These are phyloP conservation scores for Darevskia nairensis DNA, from an alignment of 2,797 vertebrate species.

Conservation along the genomic window DNA sequence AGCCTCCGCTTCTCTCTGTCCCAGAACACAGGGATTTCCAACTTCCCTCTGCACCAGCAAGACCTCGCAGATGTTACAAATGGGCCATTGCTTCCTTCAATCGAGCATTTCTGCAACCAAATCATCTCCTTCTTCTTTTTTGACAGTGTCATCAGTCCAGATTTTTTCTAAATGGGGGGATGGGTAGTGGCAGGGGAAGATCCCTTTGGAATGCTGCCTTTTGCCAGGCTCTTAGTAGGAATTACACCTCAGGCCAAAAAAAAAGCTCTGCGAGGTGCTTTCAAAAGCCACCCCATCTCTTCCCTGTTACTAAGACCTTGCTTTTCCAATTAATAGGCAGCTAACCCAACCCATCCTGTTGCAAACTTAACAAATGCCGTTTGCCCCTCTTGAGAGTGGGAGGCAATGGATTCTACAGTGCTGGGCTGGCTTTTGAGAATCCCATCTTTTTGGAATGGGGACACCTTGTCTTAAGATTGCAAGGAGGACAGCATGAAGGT, in stretches of 20 bases:
- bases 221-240: neutral
- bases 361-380: conserved; percentile 61
- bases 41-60: neutral
- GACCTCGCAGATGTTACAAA: neutral
- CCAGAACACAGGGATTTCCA: neutral
- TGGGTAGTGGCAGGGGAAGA: neutral
- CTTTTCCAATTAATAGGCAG: conserved; percentile 64
- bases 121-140: neutral
- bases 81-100: neutral
- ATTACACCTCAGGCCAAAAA: neutral
- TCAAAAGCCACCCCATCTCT: neutral
- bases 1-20: no score
- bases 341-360: conserved; percentile 52
- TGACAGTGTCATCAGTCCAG: neutral
- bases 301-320: neutral
- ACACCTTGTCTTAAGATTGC: conserved; percentile 61
- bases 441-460: conserved; percentile 47
- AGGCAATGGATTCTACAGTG: conserved; percentile 63
- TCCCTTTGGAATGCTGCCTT: neutral
- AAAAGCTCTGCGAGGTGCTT: neutral
- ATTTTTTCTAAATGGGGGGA: neutral
- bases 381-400: conserved; percentile 70
- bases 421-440: conserved; percentile 57
- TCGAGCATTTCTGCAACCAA: neutral
- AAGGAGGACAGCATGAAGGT: conserved; percentile 51